Evolutionary conservation across 2,113 vertebrate genomes (phyloP).

Genomic region (Cyanoliseus patagonus): DNA sequence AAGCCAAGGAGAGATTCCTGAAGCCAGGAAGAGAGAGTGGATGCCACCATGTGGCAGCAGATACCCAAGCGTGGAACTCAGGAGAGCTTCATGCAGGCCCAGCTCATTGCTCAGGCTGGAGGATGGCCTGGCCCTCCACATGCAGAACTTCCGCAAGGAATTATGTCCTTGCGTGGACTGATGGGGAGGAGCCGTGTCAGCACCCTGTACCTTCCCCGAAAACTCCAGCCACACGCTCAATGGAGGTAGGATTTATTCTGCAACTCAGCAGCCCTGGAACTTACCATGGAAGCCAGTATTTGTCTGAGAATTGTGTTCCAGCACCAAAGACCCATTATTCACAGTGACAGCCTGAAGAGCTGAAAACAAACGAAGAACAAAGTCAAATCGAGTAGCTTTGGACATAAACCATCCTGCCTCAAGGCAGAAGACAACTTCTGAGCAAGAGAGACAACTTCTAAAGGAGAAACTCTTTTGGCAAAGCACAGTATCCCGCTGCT

Average conservation of each 20-base stretch:
- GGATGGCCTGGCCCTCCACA: neutral
- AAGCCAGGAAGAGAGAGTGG: conserved; percentile 33
- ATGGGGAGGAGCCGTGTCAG: neutral
- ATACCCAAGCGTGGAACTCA: neutral
- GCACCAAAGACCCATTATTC: conserved; percentile 30
- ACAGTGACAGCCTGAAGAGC: conserved; percentile 33
- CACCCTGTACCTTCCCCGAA: neutral
- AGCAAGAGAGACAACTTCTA: conserved; percentile 29
- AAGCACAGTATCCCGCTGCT: conserved; percentile 8
- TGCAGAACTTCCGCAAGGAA: neutral
- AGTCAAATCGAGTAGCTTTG: conserved; percentile 51
- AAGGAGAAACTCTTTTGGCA: conserved; percentile 29
- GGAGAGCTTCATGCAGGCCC: neutral
- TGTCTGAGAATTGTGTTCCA: conserved; percentile 3
- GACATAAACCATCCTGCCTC: conserved; percentile 32
- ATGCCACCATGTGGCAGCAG: conserved; percentile 61
- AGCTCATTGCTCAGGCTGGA: neutral
- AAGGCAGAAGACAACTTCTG: conserved; percentile 48
- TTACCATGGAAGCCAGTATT: conserved; percentile 16
- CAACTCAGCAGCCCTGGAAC: too few relatives aligned
- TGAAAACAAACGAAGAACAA: conserved; percentile 61
- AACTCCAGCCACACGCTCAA: neutral
- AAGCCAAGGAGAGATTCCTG: conserved; percentile 24
- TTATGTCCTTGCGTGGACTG: neutral
- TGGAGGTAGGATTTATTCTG: conserved; percentile 23